phyloP scores from a whole-genome alignment of 2,113 vertebrate genomes.

The Lagopus leucura region DNA sequence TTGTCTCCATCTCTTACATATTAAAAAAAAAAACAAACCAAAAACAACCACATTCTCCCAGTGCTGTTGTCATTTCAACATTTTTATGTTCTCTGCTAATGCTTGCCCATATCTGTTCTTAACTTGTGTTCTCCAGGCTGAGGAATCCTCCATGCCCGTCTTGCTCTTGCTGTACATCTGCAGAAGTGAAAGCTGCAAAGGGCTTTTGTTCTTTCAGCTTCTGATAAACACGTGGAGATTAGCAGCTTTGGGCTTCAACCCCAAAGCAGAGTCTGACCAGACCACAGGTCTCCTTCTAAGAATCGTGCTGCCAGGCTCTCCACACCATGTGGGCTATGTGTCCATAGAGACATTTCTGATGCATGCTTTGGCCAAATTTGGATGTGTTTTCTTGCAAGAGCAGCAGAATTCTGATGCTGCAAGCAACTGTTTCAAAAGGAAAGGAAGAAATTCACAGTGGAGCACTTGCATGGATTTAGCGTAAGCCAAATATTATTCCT shows the following conservation, averaged over 20 bases:
- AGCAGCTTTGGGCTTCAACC: not conserved
- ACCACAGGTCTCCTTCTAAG: not conserved
- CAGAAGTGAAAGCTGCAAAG: not conserved
- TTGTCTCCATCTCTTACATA: not conserved
- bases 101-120: not conserved
- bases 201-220: not conserved
- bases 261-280: not conserved
- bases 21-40: not conserved
- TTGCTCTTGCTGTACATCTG: accelerated
- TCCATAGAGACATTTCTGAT: not conserved
- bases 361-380: not conserved
- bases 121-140: accelerated
- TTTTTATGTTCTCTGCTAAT: not conserved
- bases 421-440: not conserved
- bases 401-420: not conserved
- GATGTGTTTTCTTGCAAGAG: not conserved
- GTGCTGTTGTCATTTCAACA: not conserved
- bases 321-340: not conserved
- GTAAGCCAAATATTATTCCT: not conserved
- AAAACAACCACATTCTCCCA: not conserved
- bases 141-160: not conserved
- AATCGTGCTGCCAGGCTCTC: accelerated
- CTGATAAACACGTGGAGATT: accelerated
- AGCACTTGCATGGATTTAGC: not conserved
- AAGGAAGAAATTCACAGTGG: not conserved